These are phyloP conservation scores for Smutsia temminckii DNA, from an alignment of 2,797 vertebrate species.

Conservation along the genomic window DNA sequence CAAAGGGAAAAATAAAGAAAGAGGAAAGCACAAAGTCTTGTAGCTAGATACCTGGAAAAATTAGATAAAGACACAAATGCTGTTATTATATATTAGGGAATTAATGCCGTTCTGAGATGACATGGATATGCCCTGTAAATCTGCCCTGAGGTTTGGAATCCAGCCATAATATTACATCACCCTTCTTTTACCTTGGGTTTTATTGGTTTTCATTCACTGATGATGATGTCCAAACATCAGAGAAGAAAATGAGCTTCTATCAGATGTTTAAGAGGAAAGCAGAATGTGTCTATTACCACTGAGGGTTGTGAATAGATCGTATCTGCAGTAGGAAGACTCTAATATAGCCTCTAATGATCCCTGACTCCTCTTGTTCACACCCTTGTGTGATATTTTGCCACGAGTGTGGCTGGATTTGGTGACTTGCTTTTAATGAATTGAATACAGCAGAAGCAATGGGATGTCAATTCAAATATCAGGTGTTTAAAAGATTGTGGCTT, in stretches of 20 bases:
- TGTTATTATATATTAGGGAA: neutral
- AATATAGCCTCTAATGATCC: neutral
- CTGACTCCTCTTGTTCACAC: neutral
- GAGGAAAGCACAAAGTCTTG: neutral
- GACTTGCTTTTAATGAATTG: neutral
- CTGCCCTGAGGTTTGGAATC: neutral
- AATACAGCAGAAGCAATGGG: neutral
- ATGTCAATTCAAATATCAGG: neutral
- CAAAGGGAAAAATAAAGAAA: neutral
- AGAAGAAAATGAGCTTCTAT: neutral
- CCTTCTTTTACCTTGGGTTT: neutral
- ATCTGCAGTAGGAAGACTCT: neutral
- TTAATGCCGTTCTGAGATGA: neutral
- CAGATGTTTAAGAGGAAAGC: neutral
- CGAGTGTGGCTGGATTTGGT: neutral
- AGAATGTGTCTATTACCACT: neutral
- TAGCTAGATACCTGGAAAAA: neutral
- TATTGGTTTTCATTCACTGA: neutral
- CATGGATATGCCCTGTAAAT: neutral
- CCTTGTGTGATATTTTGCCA: neutral
- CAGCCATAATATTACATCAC: neutral
- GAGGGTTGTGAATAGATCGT: neutral
- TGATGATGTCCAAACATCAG: neutral
- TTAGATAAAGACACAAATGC: neutral
- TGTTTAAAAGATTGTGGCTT: neutral